Base-by-base conservation (phyloP, 2,888 invertebrate species). In the Papilio demoleus region DNA sequence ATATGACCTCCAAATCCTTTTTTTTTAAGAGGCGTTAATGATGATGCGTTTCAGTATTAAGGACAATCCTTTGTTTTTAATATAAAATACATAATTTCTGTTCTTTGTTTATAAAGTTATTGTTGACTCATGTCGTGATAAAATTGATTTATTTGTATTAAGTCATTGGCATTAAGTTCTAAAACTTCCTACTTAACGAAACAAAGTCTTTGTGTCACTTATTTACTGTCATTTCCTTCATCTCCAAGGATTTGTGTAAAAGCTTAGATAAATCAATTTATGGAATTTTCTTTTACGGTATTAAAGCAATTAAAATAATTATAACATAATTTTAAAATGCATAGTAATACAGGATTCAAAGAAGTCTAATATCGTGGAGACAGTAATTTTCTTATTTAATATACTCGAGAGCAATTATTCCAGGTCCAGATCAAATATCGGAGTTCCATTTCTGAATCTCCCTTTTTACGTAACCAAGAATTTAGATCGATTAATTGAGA, bases 181-280 rank as follows among this genome's bases (percentile, higher is more conserved):
- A 60, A 50, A 66, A 47, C 36, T 50, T 60, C 60, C 66, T 50
- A 27, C 24, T n/a, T 47, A 60, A 50, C 19, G 14, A 45, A 45
- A 47, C 59, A 59, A 65, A 58, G 56, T 3, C n/a, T n/a, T 59
- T 38, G n/a, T 59, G 9, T 36, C 2, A 19, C 22, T 61, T 61
- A 53, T 40, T 27, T 17, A 4, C 19, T 27, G 40, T 40, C 50
- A 67, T 19, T 67, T 67, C 61, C 61, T 67, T 17, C 31, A 53
- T 53, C 17, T 42, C 12, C 22, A 34, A 62, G 24, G 58, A 63
- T 63, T 58, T 67, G 50, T 50, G 14, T 24, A 14, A 24, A n/a
- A 14, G 1, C 50, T 24, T 17, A 31, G 9, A 56, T 31, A 17
- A 56, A 27, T 47, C 17, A 47, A 11, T 27, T 53, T n/a, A n/a